Evolutionary conservation across 2,113 vertebrate species (phyloP).

Genomic region (Stigmatopora nigra): DNA sequence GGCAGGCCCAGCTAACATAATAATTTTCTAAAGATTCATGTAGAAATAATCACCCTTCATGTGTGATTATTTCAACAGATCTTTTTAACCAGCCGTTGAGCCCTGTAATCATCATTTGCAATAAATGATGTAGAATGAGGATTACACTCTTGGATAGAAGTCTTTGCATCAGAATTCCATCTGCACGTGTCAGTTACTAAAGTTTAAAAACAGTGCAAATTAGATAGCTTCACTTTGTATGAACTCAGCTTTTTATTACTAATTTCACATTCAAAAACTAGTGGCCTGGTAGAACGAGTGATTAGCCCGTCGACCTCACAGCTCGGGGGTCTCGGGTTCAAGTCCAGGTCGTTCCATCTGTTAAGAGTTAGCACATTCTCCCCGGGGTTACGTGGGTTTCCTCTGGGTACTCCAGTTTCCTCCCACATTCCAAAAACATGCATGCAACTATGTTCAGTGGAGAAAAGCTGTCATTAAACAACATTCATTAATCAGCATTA

Average conservation of each 20-base stretch:
- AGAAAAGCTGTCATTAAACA: too few relatives aligned
- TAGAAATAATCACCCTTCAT: slow-evolving; percentile 64
- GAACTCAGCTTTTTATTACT: slow-evolving; percentile 51
- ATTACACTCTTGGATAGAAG: slow-evolving; percentile 15
- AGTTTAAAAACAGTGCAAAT: slow-evolving; percentile 25
- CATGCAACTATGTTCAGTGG: too few relatives aligned
- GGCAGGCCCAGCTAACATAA: slow-evolving; percentile 55
- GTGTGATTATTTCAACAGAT: slow-evolving; percentile 69
- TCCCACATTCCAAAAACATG: too few relatives aligned
- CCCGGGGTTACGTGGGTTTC: too few relatives aligned
- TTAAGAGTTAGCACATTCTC: too few relatives aligned
- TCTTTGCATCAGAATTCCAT: slow-evolving; percentile 14
- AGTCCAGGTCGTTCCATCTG: too few relatives aligned
- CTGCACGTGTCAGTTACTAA: slow-evolving; percentile 33
- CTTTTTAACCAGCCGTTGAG: slow-evolving; percentile 61
- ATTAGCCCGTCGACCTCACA: too few relatives aligned
- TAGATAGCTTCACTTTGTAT: slow-evolving; percentile 40
- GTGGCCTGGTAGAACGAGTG: too few relatives aligned
- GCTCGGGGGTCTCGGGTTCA: too few relatives aligned
- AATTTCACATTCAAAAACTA: slow-evolving; percentile 27
- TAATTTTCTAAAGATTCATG: slow-evolving; percentile 62
- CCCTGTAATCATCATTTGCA: slow-evolving; percentile 36
- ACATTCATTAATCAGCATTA: too few relatives aligned
- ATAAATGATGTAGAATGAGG: slow-evolving; percentile 22
- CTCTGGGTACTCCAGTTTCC: too few relatives aligned